Percentiles rank a stretch among this genome's conserved stretches.
Conservation (phyloP, 2,888 invertebrate genomes). For the Pandemis cinnamomeana region DNA sequence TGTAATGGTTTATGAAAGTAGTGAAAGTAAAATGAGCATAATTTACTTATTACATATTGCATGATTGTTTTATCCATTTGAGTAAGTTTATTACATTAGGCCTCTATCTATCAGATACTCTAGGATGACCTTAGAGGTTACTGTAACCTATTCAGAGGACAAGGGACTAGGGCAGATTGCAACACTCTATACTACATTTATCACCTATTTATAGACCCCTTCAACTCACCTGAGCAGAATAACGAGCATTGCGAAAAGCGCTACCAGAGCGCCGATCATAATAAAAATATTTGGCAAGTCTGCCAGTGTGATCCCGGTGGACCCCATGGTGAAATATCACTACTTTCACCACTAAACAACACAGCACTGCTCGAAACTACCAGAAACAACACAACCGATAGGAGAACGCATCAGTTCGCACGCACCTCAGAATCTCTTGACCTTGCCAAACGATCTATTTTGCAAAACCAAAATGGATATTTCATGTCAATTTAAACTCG, state of each 20-base stretch:
- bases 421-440: conserved; percentile 56
- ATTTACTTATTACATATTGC: background rate
- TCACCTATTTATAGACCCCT: conserved; percentile 24
- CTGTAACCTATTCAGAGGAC: conserved; percentile 13
- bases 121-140: conserved; percentile 1
- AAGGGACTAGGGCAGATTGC: background rate
- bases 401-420: conserved; percentile 65
- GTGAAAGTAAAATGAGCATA: background rate
- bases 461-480: conserved; percentile 57
- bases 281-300: conserved; percentile 91
- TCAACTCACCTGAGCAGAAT: conserved; percentile 88
- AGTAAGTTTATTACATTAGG: background rate
- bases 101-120: background rate
- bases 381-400: conserved; percentile 45
- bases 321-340: conserved; percentile 65
- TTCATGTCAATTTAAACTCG: conserved; percentile 50
- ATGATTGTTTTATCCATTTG: background rate
- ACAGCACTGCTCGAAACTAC: conserved; percentile 55
- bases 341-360: conserved; percentile 56
- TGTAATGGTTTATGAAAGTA: background rate
- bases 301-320: conserved; percentile 86
- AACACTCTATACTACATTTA: conserved; percentile 27
- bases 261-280: conserved; percentile 88
- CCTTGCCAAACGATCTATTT: conserved; percentile 61
- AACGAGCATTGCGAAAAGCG: conserved; percentile 89